Conservation (phyloP, 2,113 vertebrate genomes). For the Meleagris gallopavo region DNA sequence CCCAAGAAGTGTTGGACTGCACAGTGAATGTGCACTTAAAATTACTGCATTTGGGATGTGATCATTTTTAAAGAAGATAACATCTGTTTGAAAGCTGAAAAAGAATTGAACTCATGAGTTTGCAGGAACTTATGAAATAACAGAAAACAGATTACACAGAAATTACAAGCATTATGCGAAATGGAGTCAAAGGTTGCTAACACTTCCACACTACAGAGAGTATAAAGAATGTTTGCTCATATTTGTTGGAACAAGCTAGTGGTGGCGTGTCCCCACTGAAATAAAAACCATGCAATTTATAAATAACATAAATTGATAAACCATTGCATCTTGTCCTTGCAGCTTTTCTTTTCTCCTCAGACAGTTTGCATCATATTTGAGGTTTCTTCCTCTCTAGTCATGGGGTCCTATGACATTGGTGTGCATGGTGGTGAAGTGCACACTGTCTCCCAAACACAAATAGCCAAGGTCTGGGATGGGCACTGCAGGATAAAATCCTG, state of each 20-base stretch:
- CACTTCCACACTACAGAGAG: neutral
- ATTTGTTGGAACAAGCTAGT: neutral
- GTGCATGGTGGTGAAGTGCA: neutral
- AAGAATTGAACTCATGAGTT: constrained; percentile 55
- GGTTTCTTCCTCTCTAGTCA: neutral
- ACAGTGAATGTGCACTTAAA: constrained; percentile 58
- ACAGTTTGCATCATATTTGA: neutral
- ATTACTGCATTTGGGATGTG: constrained; percentile 22
- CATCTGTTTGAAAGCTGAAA: constrained; percentile 69
- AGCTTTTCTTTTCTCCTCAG: neutral
- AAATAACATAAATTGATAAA: neutral
- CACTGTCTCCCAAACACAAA: neutral
- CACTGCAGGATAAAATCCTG: neutral
- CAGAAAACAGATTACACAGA: constrained; percentile 24
- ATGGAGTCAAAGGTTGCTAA: neutral
- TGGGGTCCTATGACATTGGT: neutral
- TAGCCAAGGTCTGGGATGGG: neutral
- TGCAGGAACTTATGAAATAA: constrained; percentile 39
- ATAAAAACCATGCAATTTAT: neutral
- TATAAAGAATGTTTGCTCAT: neutral
- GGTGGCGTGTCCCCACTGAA: neutral
- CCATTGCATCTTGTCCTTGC: neutral
- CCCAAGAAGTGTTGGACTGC: constrained; percentile 46
- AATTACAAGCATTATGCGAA: neutral
- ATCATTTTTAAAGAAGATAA: constrained; percentile 59